Percentiles rank a stretch among this genome's conserved stretches.
Evolutionary conservation across 2,888 invertebrate genomes (phyloP).

Genomic region (Leptinotarsa tumamoca): DNA sequence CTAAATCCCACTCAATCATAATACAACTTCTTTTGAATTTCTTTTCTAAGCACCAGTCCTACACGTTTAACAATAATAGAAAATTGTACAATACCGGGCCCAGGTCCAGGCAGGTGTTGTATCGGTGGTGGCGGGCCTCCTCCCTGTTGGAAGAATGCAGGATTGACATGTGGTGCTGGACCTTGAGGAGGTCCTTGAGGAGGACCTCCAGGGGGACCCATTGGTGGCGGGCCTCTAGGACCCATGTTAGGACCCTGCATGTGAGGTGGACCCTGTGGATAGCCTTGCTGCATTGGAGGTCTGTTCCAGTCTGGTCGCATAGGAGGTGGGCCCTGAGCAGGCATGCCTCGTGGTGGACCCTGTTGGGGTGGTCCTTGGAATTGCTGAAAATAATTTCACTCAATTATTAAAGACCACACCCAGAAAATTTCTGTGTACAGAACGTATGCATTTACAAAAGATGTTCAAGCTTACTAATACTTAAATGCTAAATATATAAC

Average conservation of each 20-base stretch:
- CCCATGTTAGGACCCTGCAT: constrained; percentile 74
- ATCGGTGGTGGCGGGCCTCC: constrained; percentile 71
- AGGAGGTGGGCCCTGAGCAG: constrained; percentile 74
- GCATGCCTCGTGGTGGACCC: constrained; percentile 70
- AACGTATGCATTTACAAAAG: too few species aligned
- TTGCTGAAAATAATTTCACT: constrained; percentile 53
- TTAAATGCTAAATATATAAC: too few species aligned
- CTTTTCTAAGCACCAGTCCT: constrained; percentile 25
- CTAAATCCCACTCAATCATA: neutral
- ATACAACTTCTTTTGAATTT: constrained; percentile 18
- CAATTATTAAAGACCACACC: neutral
- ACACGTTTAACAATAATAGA: constrained; percentile 40
- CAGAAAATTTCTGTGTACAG: too few species aligned
- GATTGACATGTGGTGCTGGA: constrained; percentile 95
- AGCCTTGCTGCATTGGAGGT: constrained; percentile 79
- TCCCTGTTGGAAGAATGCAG: constrained; percentile 92
- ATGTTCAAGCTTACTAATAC: too few species aligned
- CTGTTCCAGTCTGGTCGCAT: constrained; percentile 82
- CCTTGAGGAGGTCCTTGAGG: constrained; percentile 69
- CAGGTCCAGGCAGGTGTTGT: constrained; percentile 67
- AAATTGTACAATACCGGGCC: constrained; percentile 57
- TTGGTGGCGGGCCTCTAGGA: constrained; percentile 72
- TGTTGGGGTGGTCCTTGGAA: constrained; percentile 73
- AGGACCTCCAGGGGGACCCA: constrained; percentile 68
- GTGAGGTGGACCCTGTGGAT: constrained; percentile 78